Conservation (phyloP, 1,140 invertebrate species). For the Drosophila fuyamai region DNA sequence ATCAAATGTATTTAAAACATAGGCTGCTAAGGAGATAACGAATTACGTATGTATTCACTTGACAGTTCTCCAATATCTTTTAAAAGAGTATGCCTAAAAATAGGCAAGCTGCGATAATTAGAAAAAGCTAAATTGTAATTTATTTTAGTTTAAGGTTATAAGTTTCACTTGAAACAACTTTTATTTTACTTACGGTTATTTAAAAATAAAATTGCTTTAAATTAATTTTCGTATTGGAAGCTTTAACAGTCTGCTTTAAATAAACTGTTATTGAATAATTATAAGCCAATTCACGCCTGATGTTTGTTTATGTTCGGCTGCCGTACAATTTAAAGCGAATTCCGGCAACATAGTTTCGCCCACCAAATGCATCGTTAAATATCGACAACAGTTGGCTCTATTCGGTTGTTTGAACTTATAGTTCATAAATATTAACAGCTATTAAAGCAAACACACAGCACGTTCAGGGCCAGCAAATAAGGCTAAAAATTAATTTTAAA, state of each 20-base stretch:
- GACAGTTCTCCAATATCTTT: too few relatives aligned
- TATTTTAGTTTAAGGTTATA: too few relatives aligned
- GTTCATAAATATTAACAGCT: conserved; percentile 81
- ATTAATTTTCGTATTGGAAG: background rate
- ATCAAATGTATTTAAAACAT: too few relatives aligned
- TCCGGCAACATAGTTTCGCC: background rate
- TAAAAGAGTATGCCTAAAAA: too few relatives aligned
- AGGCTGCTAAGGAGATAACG: too few relatives aligned
- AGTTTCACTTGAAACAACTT: too few relatives aligned
- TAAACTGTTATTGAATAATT: conserved; percentile 57
- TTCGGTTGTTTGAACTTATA: conserved; percentile 59
- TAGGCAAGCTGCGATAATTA: too few relatives aligned
- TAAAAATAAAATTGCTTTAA: background rate
- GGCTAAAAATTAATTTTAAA: conserved; percentile 71
- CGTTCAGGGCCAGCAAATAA: conserved; percentile 17
- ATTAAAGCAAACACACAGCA: conserved; percentile 56
- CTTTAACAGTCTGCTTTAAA: conserved; percentile 20
- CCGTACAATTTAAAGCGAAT: conserved; percentile 4
- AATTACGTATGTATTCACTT: too few relatives aligned
- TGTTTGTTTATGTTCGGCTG: conserved; percentile 29
- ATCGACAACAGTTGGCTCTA: conserved; percentile 57
- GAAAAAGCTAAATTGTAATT: too few relatives aligned
- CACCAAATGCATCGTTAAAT: conserved; percentile 61
- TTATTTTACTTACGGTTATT: background rate
- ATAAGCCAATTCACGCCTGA: conserved; percentile 49